A percentile compares a stretch with the other conserved stretches of the same genome.
Conservation (phyloP, 2,113 vertebrate genomes). For the Pygoscelis adeliae region DNA sequence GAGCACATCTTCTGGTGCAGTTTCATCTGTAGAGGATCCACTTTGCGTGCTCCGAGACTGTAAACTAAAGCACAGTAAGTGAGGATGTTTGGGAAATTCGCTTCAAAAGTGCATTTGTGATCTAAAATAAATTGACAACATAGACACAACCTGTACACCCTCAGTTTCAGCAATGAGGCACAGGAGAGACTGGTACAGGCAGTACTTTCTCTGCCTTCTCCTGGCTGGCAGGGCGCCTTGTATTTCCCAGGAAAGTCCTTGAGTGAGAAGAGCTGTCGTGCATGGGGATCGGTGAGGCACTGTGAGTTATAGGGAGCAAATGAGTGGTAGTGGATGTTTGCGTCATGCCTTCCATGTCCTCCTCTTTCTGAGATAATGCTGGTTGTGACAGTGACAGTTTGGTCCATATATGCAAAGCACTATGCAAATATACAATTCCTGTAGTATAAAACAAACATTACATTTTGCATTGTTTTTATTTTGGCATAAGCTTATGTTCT, state of each 20-base stretch:
- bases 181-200: neutral
- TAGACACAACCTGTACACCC: neutral
- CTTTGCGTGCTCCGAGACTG: neutral
- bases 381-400: neutral
- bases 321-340: neutral
- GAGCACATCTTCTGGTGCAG: neutral
- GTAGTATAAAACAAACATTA: neutral
- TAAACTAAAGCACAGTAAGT: neutral
- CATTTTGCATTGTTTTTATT: neutral
- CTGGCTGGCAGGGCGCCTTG: neutral
- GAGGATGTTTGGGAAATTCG: neutral
- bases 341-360: neutral
- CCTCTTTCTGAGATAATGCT: neutral
- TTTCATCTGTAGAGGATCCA: neutral
- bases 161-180: neutral
- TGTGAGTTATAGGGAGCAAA: neutral
- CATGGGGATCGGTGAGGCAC: rapidly evolving
- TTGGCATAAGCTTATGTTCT: neutral
- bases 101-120: neutral
- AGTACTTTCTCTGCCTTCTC: neutral
- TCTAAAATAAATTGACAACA: neutral
- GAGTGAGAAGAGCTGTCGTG: neutral
- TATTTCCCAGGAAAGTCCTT: neutral
- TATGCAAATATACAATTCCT: neutral
- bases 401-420: neutral